Percentiles rank a stretch among this genome's conserved stretches.
Evolutionary conservation across 37 sponge, comb jelly and placozoan genomes (phyloP).

Genomic region (Crambe crambe): DNA sequence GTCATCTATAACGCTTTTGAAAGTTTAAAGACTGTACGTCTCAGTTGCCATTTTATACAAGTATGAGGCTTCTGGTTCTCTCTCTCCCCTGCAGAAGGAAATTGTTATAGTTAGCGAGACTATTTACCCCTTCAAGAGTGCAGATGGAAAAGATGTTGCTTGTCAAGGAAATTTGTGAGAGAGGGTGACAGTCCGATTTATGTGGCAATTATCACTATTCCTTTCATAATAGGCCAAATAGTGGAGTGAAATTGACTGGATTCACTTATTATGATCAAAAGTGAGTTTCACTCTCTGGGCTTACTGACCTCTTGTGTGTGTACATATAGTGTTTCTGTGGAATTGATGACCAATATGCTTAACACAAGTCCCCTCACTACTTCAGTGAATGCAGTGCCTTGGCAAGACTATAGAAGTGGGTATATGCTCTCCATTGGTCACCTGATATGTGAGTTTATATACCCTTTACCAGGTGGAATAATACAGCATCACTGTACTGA

Average conservation of each 20-base stretch:
- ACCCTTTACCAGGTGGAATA: slow-evolving; percentile 61
- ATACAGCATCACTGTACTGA: slow-evolving; percentile 82
- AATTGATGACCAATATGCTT: slow-evolving; percentile 1
- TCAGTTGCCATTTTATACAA: not conserved
- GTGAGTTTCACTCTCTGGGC: not conserved
- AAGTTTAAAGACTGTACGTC: not conserved
- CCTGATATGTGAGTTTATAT: not conserved
- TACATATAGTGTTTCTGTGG: not conserved
- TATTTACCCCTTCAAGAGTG: slow-evolving; percentile 70
- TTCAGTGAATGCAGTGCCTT: slow-evolving; percentile 76
- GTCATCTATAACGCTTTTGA: slow-evolving; percentile 36
- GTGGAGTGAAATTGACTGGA: slow-evolving; percentile 24
- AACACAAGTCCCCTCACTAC: slow-evolving; percentile 50
- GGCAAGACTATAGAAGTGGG: slow-evolving; percentile 88
- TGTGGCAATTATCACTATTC: not conserved
- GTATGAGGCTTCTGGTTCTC: not conserved
- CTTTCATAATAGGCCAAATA: slow-evolving; percentile 25
- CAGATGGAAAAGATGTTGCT: slow-evolving; percentile 22
- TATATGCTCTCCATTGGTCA: not conserved
- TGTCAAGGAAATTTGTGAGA: not conserved
- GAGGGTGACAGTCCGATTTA: not conserved
- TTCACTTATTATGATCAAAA: slow-evolving; percentile 4
- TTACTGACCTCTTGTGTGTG: not conserved
- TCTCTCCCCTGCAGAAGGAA: not conserved
- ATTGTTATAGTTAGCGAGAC: slow-evolving; percentile 32